Conservation (phyloP, 1,140 invertebrate genomes). For the Phymorhynchus buccinoides region DNA sequence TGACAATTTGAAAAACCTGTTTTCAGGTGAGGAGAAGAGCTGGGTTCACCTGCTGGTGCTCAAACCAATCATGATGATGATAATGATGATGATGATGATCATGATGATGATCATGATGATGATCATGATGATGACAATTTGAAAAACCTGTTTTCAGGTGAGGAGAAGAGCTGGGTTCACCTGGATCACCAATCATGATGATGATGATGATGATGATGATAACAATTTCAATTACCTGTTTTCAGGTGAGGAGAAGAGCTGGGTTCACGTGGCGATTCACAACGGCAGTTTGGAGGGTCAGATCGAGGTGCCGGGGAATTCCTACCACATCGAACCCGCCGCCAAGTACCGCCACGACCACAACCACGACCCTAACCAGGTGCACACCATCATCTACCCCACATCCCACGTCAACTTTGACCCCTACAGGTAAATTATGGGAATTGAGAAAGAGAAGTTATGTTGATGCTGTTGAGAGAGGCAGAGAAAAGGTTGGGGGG, state of each 20-base stretch:
- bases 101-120: no score
- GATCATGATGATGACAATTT: background rate
- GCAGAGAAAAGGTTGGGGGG: background rate
- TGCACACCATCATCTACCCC: slow-evolving; percentile 35
- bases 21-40: no score
- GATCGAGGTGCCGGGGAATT: slow-evolving; percentile 9
- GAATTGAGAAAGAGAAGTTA: background rate
- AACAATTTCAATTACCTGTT: background rate
- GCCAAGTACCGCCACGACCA: background rate
- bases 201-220: no score
- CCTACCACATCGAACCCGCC: slow-evolving; percentile 32
- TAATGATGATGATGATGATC: background rate
- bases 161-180: slow-evolving; percentile 20
- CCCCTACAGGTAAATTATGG: slow-evolving; percentile 20
- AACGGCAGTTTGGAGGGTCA: slow-evolving; percentile 36
- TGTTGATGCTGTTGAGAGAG: no score
- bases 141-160: background rate
- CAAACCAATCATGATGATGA: no score
- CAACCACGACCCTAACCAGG: background rate
- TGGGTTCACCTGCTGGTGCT: no score
- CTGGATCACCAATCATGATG: background rate
- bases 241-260: slow-evolving; percentile 25
- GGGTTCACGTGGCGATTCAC: slow-evolving; percentile 20
- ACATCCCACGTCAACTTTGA: slow-evolving; percentile 22
- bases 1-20: background rate